phyloP scores from a whole-genome alignment of 53 echinoderm and acorn worm species.

The Echinometra lucunter region DNA sequence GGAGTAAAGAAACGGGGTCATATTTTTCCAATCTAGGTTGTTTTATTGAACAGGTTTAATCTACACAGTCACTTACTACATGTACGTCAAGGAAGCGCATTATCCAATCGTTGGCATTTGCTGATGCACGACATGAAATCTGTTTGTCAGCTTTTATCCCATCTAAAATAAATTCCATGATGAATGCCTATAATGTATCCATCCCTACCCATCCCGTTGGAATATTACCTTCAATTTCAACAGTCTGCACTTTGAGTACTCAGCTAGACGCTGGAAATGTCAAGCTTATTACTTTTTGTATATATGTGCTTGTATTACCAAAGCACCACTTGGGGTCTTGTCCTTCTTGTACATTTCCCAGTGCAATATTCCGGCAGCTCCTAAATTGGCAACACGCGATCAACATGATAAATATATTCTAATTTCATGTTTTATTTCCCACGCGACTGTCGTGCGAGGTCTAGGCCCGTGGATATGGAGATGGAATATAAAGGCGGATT shows the following conservation, averaged over 20 bases:
- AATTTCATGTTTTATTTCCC: background rate
- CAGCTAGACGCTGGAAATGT: background rate
- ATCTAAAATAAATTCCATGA: constrained; percentile 14
- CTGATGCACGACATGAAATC: background rate
- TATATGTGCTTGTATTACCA: constrained; percentile 11
- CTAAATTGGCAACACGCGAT: constrained; percentile 32
- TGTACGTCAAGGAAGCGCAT: background rate
- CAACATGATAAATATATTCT: background rate
- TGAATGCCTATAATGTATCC: background rate
- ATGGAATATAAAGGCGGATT: background rate
- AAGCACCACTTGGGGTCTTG: background rate
- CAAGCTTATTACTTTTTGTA: constrained; percentile 22
- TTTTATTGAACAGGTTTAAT: too few species aligned
- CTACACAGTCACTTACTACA: too few species aligned
- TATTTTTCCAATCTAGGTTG: too few species aligned
- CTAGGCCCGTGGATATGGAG: background rate
- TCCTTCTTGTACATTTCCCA: background rate
- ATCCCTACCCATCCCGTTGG: background rate
- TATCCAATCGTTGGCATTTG: background rate
- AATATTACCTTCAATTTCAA: background rate
- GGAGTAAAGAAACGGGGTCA: too few species aligned
- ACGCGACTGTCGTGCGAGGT: background rate
- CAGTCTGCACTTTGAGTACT: background rate
- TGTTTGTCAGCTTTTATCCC: constrained; percentile 11
- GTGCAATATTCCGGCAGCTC: background rate